Percentiles rank a stretch among this genome's conserved stretches.
These are phyloP conservation scores for Neoarius graeffei DNA, from an alignment of 2,113 vertebrate genomes.

Conservation along the genomic window DNA sequence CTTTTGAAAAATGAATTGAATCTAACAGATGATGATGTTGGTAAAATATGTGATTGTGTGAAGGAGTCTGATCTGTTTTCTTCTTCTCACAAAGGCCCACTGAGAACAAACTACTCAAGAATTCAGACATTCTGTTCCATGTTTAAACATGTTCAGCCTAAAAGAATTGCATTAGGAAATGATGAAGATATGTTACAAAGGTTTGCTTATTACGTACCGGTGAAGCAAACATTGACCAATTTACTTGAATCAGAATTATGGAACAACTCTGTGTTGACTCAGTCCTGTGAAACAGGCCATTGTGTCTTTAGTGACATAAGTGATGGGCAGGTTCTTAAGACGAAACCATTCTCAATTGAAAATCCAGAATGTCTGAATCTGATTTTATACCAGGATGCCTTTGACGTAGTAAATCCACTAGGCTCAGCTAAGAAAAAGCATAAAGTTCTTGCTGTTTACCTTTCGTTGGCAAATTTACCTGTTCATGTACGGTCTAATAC, in stretches of 20 bases:
- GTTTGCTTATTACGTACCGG: conserved; percentile 54
- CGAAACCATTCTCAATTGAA: conserved; percentile 36
- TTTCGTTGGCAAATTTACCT: too few species aligned
- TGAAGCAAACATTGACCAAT: conserved; percentile 42
- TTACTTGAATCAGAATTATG: conserved; percentile 53
- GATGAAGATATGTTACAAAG: conserved; percentile 51
- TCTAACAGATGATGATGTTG: conserved; percentile 49
- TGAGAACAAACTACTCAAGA: conserved; percentile 53
- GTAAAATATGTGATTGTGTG: conserved; percentile 46
- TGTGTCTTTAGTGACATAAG: background rate
- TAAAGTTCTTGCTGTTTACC: too few species aligned
- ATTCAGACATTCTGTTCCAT: background rate
- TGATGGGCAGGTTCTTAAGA: conserved; percentile 47
- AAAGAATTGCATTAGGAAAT: conserved; percentile 43
- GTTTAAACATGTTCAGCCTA: background rate
- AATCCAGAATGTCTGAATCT: conserved; percentile 51
- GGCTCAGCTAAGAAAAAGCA: too few species aligned
- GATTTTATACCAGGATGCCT: conserved; percentile 45
- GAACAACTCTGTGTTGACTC: conserved; percentile 33
- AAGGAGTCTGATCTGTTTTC: conserved; percentile 53
- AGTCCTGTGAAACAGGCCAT: background rate
- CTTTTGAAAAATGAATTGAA: conserved; percentile 46
- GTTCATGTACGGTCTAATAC: too few species aligned
- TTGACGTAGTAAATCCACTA: too few species aligned
- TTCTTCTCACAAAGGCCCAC: conserved; percentile 37